Base-by-base conservation (phyloP, 2,113 vertebrate species). In the Illadopsis cleaveri region DNA sequence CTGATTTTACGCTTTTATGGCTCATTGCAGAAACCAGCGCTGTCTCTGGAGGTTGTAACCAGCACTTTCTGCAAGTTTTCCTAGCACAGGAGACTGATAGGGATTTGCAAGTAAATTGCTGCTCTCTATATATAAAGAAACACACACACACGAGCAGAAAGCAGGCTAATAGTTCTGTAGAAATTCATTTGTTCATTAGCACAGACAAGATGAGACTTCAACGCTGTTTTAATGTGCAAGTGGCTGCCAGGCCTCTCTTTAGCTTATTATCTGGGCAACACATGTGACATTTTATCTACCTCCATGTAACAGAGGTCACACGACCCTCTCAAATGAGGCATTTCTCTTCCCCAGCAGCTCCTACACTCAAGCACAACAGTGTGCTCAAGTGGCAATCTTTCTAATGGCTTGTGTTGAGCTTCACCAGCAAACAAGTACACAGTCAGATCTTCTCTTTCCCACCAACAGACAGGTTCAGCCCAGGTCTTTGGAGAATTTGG, bases 341-440 rank as follows among this genome's bases (percentile, higher is more conserved):
- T 30, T n/a, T 48, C 42, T 25, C 42, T 33, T 71, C 10, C 15
- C 8, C 48, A 79, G 31, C 60, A 28, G 20, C 17, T 28, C 58
- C 30, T 35, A 76, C 9, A 61, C 6, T 38, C 0, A 0, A 80
- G 48, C n/a, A 72, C 38, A 76, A 30, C 10, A 53, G 12, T 6
- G 19, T 35, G 13, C 15, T 66, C 16, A 40, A 24, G 42, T 33
- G 48, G 28, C 38, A 27, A 3, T 30, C 58, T 21, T 47, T 66
- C 42, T 79, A 47, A 73, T 47, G 28, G 42, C 19, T 44, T 33
- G 4, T 53, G 18, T 35, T 84, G 38, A 53, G 20, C 47, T 84
- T 50, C 64, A 40, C 38, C 21, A 50, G 24, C 19, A 72, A 86
- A 15, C 17, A 71, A 27, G 13, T 3, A 31, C 2, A 1, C 37